Conservation (phyloP, 2,113 vertebrate species). For the Plecturocebus donacophilus region DNA sequence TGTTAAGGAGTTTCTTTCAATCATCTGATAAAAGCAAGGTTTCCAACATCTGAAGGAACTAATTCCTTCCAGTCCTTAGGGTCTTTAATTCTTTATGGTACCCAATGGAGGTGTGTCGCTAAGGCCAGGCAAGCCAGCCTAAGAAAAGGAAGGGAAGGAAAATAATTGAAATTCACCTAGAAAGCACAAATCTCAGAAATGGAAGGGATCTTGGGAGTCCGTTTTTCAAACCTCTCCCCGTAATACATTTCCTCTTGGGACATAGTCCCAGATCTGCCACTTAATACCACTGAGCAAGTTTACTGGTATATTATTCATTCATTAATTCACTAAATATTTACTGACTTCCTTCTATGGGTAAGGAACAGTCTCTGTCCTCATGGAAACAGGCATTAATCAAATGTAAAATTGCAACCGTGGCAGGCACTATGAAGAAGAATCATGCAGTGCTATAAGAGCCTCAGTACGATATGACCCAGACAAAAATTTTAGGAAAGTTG, state of each 20-base stretch:
- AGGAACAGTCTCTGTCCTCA: not conserved
- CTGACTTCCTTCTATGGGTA: constrained; percentile 17
- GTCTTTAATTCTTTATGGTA: constrained; percentile 24
- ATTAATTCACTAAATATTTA: constrained; percentile 66
- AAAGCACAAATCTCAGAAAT: constrained; percentile 13
- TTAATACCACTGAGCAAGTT: constrained; percentile 30
- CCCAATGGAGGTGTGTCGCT: not conserved
- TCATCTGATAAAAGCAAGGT: constrained; percentile 39
- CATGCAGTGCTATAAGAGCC: not conserved
- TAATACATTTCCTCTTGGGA: not conserved
- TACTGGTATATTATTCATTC: constrained; percentile 56
- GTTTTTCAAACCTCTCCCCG: constrained; percentile 3
- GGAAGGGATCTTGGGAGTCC: not conserved
- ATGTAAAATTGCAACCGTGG: constrained; percentile 37
- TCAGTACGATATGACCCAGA: not conserved
- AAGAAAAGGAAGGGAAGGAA: not conserved
- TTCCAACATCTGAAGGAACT: not conserved
- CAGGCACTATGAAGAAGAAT: not conserved
- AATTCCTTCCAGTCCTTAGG: not conserved
- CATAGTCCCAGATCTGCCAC: constrained; percentile 17
- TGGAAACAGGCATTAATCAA: constrained; percentile 48
- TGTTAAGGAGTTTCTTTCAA: constrained; percentile 31
- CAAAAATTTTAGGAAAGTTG: not conserved
- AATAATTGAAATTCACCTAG: not conserved
- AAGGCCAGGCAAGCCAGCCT: not conserved